Evolutionary conservation across 2,113 vertebrate genomes (phyloP).

Genomic region (Amblyopsis rosae): DNA sequence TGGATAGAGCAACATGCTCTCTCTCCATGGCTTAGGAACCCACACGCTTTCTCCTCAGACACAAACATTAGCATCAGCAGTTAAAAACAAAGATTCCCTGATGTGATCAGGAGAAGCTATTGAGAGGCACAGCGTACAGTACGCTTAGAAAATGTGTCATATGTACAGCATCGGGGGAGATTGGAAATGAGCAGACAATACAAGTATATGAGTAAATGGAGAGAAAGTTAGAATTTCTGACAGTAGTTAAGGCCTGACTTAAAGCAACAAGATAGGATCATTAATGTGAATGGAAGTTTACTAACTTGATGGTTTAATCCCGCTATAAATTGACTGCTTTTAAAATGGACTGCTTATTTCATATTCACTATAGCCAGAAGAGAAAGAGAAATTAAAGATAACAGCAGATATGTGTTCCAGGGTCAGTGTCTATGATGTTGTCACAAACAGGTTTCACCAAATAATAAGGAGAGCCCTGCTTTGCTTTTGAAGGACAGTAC

Average conservation of each 20-base stretch:
- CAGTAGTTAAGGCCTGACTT: constrained; percentile 59
- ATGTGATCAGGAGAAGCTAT: constrained; percentile 65
- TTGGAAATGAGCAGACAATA: constrained; percentile 56
- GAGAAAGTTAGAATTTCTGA: constrained; percentile 35
- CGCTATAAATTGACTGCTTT: not conserved
- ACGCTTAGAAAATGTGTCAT: constrained; percentile 60
- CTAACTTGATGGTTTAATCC: constrained; percentile 42
- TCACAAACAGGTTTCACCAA: not conserved
- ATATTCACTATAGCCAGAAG: constrained; percentile 33
- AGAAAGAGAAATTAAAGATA: constrained; percentile 52
- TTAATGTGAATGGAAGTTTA: constrained; percentile 58
- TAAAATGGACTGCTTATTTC: constrained; percentile 10
- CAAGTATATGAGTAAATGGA: constrained; percentile 31
- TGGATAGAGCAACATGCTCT: constrained; percentile 66
- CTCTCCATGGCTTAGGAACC: constrained; percentile 59
- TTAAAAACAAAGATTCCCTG: constrained; percentile 70
- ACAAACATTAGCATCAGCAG: constrained; percentile 67
- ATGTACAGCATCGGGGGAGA: constrained; percentile 59
- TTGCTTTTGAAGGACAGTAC: not conserved
- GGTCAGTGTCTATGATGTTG: not conserved
- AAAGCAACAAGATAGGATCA: constrained; percentile 55
- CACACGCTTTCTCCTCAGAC: constrained; percentile 56
- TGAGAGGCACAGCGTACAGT: constrained; percentile 58
- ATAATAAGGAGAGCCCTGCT: no score
- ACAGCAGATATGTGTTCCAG: constrained; percentile 19